Percentiles rank a stretch among this genome's conserved stretches.
Conservation (phyloP, 1,140 invertebrate genomes). For the Neodiprion virginianus region DNA sequence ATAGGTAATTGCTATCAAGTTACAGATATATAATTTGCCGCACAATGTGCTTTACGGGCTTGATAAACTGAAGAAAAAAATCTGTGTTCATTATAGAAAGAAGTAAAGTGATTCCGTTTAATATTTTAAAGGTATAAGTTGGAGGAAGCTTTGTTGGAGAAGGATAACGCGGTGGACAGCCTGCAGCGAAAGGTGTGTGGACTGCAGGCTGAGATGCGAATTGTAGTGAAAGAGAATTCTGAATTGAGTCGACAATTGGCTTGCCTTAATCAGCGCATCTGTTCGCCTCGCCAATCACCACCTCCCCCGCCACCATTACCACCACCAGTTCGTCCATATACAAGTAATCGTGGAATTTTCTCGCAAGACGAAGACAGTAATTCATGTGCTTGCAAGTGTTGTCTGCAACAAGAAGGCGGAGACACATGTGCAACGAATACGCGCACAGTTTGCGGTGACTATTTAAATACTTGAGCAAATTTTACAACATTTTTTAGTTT, state of each 20-base stretch:
- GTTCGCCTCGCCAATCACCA: constrained; percentile 22
- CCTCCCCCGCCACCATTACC: constrained; percentile 20
- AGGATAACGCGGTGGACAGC: constrained; percentile 57
- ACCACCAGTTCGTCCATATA: constrained; percentile 16
- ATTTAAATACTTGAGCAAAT: background rate
- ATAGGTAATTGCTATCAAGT: background rate
- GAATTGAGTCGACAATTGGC: constrained; percentile 42
- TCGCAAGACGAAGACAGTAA: constrained; percentile 11
- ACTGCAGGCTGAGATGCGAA: constrained; percentile 58
- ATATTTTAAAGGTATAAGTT: constrained; percentile 59
- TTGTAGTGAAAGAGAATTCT: constrained; percentile 49
- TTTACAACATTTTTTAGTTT: constrained; percentile 6
- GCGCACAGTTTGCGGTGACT: constrained; percentile 21
- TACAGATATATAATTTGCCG: background rate
- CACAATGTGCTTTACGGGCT: background rate
- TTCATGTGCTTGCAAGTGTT: constrained; percentile 22
- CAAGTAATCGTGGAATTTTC: constrained; percentile 12
- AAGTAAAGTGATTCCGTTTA: too few species aligned
- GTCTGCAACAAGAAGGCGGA: constrained; percentile 17
- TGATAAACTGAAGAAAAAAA: too few species aligned
- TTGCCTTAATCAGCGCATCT: constrained; percentile 38
- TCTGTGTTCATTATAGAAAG: too few species aligned
- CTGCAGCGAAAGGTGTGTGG: constrained; percentile 58
- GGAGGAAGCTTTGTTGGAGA: constrained; percentile 59
- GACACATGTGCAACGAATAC: constrained; percentile 5